A percentile compares a stretch with the other conserved stretches of the same genome.
Evolutionary conservation across 2,113 vertebrate genomes (phyloP).

Genomic region (Chionis minor): DNA sequence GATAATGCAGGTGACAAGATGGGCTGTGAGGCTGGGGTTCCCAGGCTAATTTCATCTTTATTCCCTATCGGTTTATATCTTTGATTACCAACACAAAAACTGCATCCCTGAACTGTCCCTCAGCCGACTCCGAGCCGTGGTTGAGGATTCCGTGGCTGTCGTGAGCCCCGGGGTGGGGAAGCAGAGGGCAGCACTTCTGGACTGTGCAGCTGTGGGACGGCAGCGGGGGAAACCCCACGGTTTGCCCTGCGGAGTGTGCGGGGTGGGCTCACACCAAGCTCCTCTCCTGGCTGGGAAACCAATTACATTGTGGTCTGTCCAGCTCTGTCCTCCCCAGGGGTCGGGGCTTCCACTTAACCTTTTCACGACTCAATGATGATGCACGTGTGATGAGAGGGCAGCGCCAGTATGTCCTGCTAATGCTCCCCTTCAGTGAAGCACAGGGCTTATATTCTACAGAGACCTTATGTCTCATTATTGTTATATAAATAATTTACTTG

Average conservation of each 20-base stretch:
- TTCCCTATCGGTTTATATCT: background rate
- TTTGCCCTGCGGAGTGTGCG: too few species aligned
- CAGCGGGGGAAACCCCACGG: too few species aligned
- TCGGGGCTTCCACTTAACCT: background rate
- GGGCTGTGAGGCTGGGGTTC: background rate
- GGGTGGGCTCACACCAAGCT: background rate
- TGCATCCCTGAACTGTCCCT: background rate
- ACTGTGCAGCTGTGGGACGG: accelerated
- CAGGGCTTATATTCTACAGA: background rate
- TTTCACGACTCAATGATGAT: background rate
- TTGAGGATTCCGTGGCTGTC: background rate
- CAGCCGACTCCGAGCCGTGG: background rate
- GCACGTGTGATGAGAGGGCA: background rate
- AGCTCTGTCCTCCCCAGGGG: background rate
- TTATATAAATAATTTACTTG: background rate
- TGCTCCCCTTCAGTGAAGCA: background rate
- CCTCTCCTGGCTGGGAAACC: background rate
- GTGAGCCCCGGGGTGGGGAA: background rate
- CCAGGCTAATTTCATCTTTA: background rate
- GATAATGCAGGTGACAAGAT: background rate
- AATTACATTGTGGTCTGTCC: background rate
- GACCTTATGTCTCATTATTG: background rate
- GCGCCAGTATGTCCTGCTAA: background rate
- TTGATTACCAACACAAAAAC: background rate
- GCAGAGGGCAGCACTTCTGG: accelerated